Evolutionary conservation across 2,797 vertebrate species (phyloP).

Genomic region (Tokudaia tokunoshimensis): DNA sequence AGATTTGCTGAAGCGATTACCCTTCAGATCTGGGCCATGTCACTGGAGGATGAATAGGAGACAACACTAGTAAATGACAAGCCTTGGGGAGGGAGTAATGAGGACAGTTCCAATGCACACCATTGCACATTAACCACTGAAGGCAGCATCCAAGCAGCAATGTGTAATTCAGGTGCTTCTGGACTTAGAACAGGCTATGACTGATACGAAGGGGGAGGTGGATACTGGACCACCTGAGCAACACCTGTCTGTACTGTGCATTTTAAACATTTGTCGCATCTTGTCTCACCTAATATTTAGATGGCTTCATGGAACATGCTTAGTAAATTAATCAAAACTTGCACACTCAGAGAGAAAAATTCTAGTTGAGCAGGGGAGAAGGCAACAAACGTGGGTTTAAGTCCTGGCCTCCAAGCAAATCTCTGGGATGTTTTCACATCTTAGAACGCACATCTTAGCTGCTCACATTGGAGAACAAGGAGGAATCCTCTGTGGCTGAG

Average conservation of each 20-base stretch:
- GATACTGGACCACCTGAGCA: background rate
- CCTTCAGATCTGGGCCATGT: background rate
- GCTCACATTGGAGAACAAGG: background rate
- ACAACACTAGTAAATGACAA: background rate
- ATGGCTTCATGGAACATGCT: background rate
- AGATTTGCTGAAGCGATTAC: background rate
- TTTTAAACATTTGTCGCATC: accelerated
- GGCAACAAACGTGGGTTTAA: background rate
- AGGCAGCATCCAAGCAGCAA: background rate
- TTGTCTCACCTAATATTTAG: background rate
- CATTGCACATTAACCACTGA: background rate
- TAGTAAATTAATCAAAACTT: background rate
- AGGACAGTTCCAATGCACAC: too few species aligned
- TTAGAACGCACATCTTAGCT: background rate
- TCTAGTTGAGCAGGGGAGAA: background rate
- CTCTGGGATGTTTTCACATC: background rate
- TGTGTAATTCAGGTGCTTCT: background rate
- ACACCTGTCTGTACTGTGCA: background rate
- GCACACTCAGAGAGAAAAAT: background rate
- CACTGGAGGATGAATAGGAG: background rate
- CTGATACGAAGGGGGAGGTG: background rate
- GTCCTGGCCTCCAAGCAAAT: background rate
- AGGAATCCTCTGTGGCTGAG: background rate
- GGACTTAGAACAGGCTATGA: background rate
- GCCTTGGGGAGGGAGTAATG: background rate